phyloP scores from a whole-genome alignment of 2,113 vertebrate species.

The Litocranius walleri region DNA sequence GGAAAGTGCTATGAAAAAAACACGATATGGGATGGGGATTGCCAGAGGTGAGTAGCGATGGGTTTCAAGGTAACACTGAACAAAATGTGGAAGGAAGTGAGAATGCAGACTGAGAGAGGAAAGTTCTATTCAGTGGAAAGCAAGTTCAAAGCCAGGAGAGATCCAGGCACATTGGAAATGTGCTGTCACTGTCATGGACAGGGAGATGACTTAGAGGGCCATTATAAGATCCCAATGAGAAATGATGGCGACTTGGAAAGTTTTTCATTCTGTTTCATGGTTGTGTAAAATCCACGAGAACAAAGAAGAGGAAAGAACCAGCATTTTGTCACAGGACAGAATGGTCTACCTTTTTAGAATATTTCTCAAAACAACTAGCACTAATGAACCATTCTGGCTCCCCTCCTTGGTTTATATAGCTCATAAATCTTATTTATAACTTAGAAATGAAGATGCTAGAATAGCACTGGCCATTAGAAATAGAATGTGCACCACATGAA shows the following conservation, averaged over 20 bases:
- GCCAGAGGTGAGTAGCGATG: no score
- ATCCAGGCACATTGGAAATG: not conserved
- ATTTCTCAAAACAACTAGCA: not conserved
- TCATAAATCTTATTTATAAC: not conserved
- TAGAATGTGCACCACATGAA: not conserved
- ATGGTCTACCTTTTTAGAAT: not conserved
- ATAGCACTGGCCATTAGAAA: not conserved
- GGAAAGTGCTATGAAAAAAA: not conserved
- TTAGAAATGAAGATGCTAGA: not conserved
- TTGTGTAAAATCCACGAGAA: not conserved
- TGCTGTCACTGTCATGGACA: not conserved
- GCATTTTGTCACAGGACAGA: not conserved
- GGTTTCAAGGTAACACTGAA: not conserved
- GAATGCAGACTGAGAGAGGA: not conserved
- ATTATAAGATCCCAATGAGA: not conserved
- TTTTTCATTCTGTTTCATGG: not conserved
- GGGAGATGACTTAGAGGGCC: not conserved
- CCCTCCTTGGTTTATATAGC: not conserved
- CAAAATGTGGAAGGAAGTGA: not conserved
- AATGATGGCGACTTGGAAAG: not conserved
- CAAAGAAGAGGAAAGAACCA: not conserved
- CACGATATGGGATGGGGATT: no score
- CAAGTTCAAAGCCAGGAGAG: not conserved
- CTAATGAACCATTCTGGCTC: not conserved
- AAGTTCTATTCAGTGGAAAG: not conserved